Base-by-base conservation (phyloP, 2,113 vertebrate species). In the Tachycineta bicolor region DNA sequence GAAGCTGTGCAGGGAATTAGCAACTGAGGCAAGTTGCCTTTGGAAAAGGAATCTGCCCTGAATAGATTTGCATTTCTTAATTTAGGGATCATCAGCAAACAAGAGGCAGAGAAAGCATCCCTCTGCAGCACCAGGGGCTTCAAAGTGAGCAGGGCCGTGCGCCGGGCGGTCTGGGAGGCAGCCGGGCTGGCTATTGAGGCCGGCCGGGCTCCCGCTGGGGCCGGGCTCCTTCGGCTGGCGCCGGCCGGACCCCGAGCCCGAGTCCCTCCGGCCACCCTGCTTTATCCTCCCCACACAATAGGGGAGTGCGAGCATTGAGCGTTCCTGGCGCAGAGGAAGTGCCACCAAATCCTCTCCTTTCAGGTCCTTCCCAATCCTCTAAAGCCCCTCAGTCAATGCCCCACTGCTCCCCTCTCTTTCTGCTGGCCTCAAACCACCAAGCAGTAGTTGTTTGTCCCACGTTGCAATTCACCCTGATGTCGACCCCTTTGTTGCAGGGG, bases 11-110 rank as follows among this genome's bases (percentile, higher is more conserved):
- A 2, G 94, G 87, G 96, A 96, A 97, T 96, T 96, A 97, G 96
- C 93, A 94, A 97, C 94, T 76, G 76, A 95, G 91, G 86, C 94
- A 93, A 96, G 91, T 96, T 94, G 94, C 83, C 73, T 96, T 96
- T 96, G 92, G 89, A 95, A 94, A 95, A 90, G 84, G 86, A 95
- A 93, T 90, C 77, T 87, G 91, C 52, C 68, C 87, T 74, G 94
- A 90, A 93, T 84, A 93, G 90, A 96, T 96, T 96, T 96, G 96
- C 96, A 96, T 96, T 96, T 94, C 95, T 96, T 95, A 94, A 92
- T 93, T 95, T 92, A 73, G 70, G 90, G 90, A 94, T 94, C 91
- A 92, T 83, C 93, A 86, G 89, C 94, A 86, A 80, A 95, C 89
- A 96, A 94, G 87, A 83, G 81, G 9, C 75, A 50, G 65, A 91